These are phyloP conservation scores for Phyllostomus discolor DNA, from an alignment of 2,113 vertebrate genomes.

Conservation along the genomic window DNA sequence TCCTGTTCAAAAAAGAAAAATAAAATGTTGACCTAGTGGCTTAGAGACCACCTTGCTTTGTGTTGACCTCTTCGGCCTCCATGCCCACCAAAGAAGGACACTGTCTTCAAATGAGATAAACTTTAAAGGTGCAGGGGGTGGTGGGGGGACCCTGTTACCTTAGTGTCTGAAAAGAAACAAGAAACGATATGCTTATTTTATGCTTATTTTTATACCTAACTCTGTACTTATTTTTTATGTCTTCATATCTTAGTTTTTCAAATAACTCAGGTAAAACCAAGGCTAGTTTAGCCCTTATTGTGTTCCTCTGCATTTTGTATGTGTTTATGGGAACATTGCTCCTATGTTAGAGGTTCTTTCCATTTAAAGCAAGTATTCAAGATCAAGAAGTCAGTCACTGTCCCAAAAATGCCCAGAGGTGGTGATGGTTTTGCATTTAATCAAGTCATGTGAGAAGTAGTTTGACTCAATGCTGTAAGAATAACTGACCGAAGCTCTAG, in stretches of 20 bases:
- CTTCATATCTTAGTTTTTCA: neutral
- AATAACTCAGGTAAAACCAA: neutral
- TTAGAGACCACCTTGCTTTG: neutral
- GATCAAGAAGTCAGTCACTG: conserved; percentile 14
- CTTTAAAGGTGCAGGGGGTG: neutral
- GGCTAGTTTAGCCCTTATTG: neutral
- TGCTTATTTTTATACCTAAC: neutral
- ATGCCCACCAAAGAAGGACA: neutral
- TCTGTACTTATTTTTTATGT: too few relatives aligned
- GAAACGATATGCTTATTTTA: neutral
- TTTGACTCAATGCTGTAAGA: neutral
- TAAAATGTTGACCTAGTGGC: neutral
- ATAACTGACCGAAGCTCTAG: neutral
- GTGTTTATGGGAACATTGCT: neutral
- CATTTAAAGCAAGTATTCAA: conserved; percentile 40
- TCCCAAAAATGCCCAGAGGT: neutral
- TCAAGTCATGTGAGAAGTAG: neutral
- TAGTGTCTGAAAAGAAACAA: conserved; percentile 16
- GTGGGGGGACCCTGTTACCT: neutral
- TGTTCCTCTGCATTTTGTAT: neutral
- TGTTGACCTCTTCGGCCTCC: neutral
- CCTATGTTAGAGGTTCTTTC: neutral
- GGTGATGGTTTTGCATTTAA: conserved; percentile 36
- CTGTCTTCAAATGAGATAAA: neutral
- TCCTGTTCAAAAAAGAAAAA: neutral